Evolutionary conservation across 2,113 vertebrate genomes (phyloP), one percentile per base, ranked within the genome.

Genomic region (Caretta caretta): DNA sequence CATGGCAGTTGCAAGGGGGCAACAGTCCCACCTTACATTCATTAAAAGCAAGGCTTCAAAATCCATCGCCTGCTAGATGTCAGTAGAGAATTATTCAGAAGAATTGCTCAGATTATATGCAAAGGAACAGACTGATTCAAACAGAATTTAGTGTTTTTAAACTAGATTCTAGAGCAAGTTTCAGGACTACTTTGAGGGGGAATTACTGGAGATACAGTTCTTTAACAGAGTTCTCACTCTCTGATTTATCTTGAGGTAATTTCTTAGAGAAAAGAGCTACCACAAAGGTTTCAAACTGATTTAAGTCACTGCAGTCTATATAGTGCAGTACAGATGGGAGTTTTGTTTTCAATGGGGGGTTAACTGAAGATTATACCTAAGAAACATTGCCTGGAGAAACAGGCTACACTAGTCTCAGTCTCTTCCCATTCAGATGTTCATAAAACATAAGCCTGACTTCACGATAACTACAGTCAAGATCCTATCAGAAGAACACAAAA

Each of bases 11-110:
- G 22, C 3, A 0, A 65, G 86, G 56, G 88, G 84, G 53, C 78
- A 12, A 1, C 1, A 4, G 1, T 22, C 50, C 48, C 4, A 1
- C 16, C 24, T 3, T 0, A 12, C 5, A 3, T 0, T 2, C 2
- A 4, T 1, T 1, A 35, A 49, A 82, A 31, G 9, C 50, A 89
- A 57, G 11, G 56, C 78, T 86, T 81, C 27, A 42, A 49, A 92
- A 57, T 0, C 4, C 1, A 4, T 53, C 80, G 57, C 0, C 0
- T 31, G 27, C 9, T 0, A 0, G 42, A n/a, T 79, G 48, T 1
- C 4, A 46, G 4, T 0, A n/a, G 31, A 80, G 76, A 49, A 38
- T 31, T 50, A 50, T 24, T 51, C 8, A 79, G 8, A 79, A 46
- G 14, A 31, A 79, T 49, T 49, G 13, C 29, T 62, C n/a, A 72